These are phyloP conservation scores for Chaetodon auriga DNA, from an alignment of 2,113 vertebrate species.

Conservation along the genomic window DNA sequence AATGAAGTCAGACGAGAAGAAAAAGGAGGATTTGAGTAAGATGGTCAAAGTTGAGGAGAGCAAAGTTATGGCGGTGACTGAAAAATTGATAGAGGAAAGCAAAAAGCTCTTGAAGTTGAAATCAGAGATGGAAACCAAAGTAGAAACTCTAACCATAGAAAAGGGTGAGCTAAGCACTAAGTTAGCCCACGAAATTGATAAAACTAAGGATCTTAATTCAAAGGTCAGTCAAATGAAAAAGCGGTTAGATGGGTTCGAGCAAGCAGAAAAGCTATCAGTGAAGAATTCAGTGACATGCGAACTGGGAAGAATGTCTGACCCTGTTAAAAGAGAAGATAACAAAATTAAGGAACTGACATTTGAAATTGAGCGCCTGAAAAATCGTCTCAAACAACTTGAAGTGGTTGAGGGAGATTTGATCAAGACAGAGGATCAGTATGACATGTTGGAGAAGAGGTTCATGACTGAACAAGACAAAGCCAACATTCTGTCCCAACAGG, in stretches of 20 bases:
- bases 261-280: slow-evolving; percentile 86
- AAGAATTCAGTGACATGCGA: slow-evolving; percentile 85
- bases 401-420: slow-evolving; percentile 96
- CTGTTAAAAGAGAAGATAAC: slow-evolving; percentile 85
- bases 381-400: slow-evolving; percentile 94
- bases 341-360: slow-evolving; percentile 91
- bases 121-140: slow-evolving; percentile 96
- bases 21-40: slow-evolving; percentile 89
- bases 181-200: slow-evolving; percentile 89
- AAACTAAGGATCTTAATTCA: slow-evolving; percentile 88
- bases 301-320: slow-evolving; percentile 72
- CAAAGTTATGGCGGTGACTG: slow-evolving; percentile 97
- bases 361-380: slow-evolving; percentile 94
- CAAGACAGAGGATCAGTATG: slow-evolving; percentile 97
- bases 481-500: slow-evolving; percentile 92
- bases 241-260: slow-evolving; percentile 89
- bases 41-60: slow-evolving; percentile 92
- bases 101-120: slow-evolving; percentile 96
- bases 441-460: slow-evolving; percentile 93
- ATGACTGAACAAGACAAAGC: slow-evolving; percentile 95
- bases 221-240: slow-evolving; percentile 90
- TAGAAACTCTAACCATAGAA: slow-evolving; percentile 89
- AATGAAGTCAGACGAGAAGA: slow-evolving; percentile 93
- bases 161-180: slow-evolving; percentile 89
- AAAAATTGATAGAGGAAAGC: slow-evolving; percentile 97